Conservation (phyloP, 2,797 vertebrate genomes). For the Sciaenops ocellatus region DNA sequence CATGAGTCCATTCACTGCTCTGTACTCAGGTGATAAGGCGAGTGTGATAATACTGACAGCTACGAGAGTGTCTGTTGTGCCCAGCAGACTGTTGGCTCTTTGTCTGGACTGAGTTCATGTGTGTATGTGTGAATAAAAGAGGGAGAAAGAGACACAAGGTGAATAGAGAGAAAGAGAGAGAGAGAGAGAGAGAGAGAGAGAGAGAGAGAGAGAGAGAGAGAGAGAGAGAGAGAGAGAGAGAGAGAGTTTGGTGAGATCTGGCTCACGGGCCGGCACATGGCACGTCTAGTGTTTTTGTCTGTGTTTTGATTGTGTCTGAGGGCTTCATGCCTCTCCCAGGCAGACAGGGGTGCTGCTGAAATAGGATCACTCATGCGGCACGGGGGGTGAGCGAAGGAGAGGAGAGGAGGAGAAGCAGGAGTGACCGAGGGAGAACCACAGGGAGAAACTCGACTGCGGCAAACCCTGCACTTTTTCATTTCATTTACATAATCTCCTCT, state of each 20-base stretch:
- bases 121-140: slow-evolving; percentile 35
- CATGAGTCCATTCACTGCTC: slow-evolving; percentile 4
- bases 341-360: slow-evolving; percentile 69
- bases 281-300: slow-evolving; percentile 65
- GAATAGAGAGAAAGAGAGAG: slow-evolving; percentile 23
- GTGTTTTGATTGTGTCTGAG: slow-evolving; percentile 69
- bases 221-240: slow-evolving; percentile 10
- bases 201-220: slow-evolving; percentile 19
- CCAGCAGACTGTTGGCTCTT: slow-evolving; percentile 31
- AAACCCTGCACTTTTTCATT: slow-evolving; percentile 68
- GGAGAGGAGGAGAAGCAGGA: slow-evolving; percentile 41
- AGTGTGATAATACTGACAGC: slow-evolving; percentile 35
- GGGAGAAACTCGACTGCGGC: slow-evolving; percentile 69
- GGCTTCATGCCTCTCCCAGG: slow-evolving; percentile 61
- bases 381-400: slow-evolving; percentile 47
- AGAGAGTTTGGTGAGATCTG: slow-evolving; percentile 38
- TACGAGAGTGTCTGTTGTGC: slow-evolving; percentile 27
- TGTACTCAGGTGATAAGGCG: slow-evolving; percentile 32
- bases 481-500: slow-evolving; percentile 72
- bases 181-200: too few relatives aligned
- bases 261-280: slow-evolving; percentile 66
- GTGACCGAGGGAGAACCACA: slow-evolving; percentile 56
- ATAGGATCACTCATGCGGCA: slow-evolving; percentile 78
- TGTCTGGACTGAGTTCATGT: slow-evolving; percentile 20
- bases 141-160: slow-evolving; percentile 28